Conservation (phyloP, 1,140 invertebrate genomes). For the Drosophila arizonae region DNA sequence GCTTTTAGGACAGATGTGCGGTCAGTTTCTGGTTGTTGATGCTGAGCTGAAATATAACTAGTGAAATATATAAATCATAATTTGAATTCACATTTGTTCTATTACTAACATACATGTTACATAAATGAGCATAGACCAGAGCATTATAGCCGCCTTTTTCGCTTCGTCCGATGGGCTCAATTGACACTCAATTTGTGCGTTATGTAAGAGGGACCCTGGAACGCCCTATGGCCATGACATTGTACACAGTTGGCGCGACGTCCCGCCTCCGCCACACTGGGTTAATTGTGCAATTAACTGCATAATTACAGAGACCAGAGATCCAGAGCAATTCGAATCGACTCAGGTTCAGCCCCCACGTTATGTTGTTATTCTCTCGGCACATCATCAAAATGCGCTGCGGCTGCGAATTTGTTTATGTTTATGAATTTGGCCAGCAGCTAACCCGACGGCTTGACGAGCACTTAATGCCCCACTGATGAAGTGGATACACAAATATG, state of each 20-base stretch:
- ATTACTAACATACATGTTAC: too few relatives aligned
- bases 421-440: slow-evolving; percentile 11
- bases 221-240: too few relatives aligned
- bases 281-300: slow-evolving; percentile 69
- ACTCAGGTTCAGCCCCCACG: neutral
- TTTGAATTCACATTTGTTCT: too few relatives aligned
- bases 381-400: slow-evolving; percentile 9
- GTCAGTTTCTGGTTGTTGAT: too few relatives aligned
- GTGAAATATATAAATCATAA: too few relatives aligned
- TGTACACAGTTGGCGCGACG: neutral
- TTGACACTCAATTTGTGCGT: too few relatives aligned
- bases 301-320: slow-evolving; percentile 53
- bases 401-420: slow-evolving; percentile 5
- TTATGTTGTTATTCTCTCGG: neutral
- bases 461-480: neutral
- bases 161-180: too few relatives aligned
- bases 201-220: too few relatives aligned
- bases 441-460: neutral
- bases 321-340: neutral
- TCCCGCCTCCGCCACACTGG: slow-evolving; percentile 2
- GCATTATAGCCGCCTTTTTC: too few relatives aligned
- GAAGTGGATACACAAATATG: neutral
- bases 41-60: too few relatives aligned
- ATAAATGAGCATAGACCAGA: too few relatives aligned
- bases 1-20: too few relatives aligned